Evolutionary conservation across 2,797 vertebrate species (phyloP).

Genomic region (Rhinella marina): DNA sequence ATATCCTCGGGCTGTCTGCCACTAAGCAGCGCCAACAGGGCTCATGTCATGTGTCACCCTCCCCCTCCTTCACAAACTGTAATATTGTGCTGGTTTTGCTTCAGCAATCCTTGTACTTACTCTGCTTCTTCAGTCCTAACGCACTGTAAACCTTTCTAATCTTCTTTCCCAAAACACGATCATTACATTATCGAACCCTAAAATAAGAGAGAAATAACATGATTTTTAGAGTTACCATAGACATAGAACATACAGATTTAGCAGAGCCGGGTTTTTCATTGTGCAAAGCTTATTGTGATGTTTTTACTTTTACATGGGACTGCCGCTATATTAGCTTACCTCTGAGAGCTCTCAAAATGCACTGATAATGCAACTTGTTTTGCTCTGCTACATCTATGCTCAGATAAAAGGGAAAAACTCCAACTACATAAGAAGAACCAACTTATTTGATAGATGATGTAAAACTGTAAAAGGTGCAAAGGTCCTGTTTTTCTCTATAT

Average conservation of each 20-base stretch:
- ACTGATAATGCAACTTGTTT: background rate
- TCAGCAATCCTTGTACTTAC: constrained; percentile 32
- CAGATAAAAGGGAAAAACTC: background rate
- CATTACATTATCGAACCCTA: constrained; percentile 31
- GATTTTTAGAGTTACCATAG: background rate
- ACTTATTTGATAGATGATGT: background rate
- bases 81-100: background rate
- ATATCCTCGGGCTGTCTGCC: background rate
- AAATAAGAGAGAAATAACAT: constrained; percentile 1
- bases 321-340: background rate
- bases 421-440: background rate
- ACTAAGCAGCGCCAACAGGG: background rate
- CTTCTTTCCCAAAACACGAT: background rate
- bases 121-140: constrained; percentile 1
- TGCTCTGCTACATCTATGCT: background rate
- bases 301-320: background rate
- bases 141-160: constrained; percentile 8
- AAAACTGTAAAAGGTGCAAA: background rate
- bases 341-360: background rate
- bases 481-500: background rate
- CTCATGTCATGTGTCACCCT: background rate
- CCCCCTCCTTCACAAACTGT: background rate
- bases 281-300: background rate
- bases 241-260: background rate
- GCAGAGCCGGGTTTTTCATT: background rate